These are phyloP conservation scores for Pseudoips prasinana DNA, from an alignment of 2,888 invertebrate genomes.

Conservation along the genomic window DNA sequence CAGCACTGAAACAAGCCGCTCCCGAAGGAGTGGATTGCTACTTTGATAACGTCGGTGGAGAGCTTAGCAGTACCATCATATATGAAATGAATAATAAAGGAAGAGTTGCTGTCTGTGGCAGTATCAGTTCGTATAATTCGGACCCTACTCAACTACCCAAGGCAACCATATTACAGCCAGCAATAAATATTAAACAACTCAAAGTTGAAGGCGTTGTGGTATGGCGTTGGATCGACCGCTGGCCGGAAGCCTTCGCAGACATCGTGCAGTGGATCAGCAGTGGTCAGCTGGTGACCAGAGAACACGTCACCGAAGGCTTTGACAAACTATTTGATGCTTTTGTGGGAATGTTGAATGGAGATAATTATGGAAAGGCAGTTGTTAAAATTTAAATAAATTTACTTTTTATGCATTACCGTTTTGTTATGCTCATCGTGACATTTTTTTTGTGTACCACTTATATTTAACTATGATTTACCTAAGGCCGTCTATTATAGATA, in stretches of 20 bases:
- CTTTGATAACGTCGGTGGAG: slow-evolving; percentile 88
- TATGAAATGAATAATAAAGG: slow-evolving; percentile 82
- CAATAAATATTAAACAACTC: slow-evolving; percentile 69
- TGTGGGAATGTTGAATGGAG: slow-evolving; percentile 78
- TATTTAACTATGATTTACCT: too few species aligned
- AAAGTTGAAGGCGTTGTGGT: slow-evolving; percentile 82
- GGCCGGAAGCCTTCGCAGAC: slow-evolving; percentile 79
- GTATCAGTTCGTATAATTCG: slow-evolving; percentile 12
- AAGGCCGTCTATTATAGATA: too few species aligned
- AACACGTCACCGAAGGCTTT: slow-evolving; percentile 85
- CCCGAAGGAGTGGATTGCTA: slow-evolving; percentile 84
- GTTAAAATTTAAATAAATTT: slow-evolving; percentile 25
- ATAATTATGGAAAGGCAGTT: slow-evolving; percentile 66
- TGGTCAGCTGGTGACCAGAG: slow-evolving; percentile 84
- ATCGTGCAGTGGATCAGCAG: slow-evolving; percentile 82
- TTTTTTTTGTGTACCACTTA: too few species aligned
- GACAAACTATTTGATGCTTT: slow-evolving; percentile 85
- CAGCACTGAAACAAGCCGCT: slow-evolving; percentile 78
- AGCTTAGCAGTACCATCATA: slow-evolving; percentile 79
- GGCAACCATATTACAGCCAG: slow-evolving; percentile 63
- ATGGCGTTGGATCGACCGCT: slow-evolving; percentile 74
- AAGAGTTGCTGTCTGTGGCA: slow-evolving; percentile 71
- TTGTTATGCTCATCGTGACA: too few species aligned
- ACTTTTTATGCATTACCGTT: too few species aligned
- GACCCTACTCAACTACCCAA: slow-evolving; percentile 7